Evolutionary conservation across 2,113 vertebrate species (phyloP), one percentile per base, ranked within the genome.

Genomic region (Coreoperca whiteheadi): DNA sequence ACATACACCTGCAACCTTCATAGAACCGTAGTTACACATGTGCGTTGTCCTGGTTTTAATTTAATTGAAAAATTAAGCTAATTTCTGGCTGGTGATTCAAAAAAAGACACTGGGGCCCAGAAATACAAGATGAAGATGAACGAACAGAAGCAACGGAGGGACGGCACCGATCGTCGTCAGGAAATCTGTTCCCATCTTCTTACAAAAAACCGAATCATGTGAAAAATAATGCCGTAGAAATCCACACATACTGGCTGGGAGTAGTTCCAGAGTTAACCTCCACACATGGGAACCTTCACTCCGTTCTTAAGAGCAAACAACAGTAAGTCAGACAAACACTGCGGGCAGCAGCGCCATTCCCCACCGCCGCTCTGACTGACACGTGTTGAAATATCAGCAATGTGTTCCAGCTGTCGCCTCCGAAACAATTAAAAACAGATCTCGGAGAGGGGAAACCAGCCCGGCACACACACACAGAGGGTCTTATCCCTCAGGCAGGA

Each of bases 331-430:
- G 71, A 70, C 74, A 66, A 72, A 67, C 77, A 70, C 37, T 71
- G 84, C 34, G 51, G 75, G 87, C 77, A 82, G 51, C 70, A 66
- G 78, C 23, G 46, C 59, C 61, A 15, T 51, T 67, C 66, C 11
- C 32, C 71, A 23, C 32, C 65, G 18, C 57, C 1, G 7, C 50
- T 81, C 39, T 85, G 86, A 91, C 63, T 83, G 83, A 93, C 88
- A 79, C 54, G 61, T 68, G 82, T 66, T 90, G 87, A 84, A 92
- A 91, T 39, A 79, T 85, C 88, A 80, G 77, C 77, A 91, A 92
- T 83, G 39, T 34, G 64, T 80, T 91, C 89, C 88, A 90, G 87
- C 88, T 87, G 90, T 77, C 37, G 48, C 63, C 72, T 65, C 60
- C 18, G 10, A n/a, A n/a, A 82, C 82, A 51, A 89, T 86, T 79